phyloP scores from a whole-genome alignment of 2,113 vertebrate species.

The Chauna torquata region DNA sequence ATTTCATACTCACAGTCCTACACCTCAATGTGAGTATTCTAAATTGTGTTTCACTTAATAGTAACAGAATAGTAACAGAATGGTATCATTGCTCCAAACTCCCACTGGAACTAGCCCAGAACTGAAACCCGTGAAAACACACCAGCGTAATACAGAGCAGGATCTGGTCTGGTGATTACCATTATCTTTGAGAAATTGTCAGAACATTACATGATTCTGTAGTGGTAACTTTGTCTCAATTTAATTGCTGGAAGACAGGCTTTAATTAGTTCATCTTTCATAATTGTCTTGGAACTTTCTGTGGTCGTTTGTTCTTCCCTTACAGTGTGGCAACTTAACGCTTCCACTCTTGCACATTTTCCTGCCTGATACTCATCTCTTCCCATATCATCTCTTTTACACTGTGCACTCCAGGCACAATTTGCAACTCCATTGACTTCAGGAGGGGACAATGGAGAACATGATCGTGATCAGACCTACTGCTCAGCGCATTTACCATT shows the following conservation, averaged over 20 bases:
- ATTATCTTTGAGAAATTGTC: neutral
- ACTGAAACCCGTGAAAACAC: neutral
- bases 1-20: neutral
- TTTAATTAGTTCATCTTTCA: slow-evolving; percentile 6
- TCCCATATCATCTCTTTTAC: neutral
- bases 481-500: neutral
- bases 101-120: neutral
- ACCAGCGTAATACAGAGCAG: neutral
- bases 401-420: neutral
- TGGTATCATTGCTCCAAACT: neutral
- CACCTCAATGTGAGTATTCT: neutral
- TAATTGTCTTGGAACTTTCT: neutral
- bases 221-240: neutral
- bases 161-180: neutral
- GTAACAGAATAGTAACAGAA: neutral
- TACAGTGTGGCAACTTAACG: neutral
- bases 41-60: neutral
- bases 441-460: neutral
- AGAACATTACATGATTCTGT: neutral
- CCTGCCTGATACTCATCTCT: neutral
- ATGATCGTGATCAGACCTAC: neutral
- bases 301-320: neutral
- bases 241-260: neutral
- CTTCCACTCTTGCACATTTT: neutral
- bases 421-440: neutral